Evolutionary conservation across 2,888 invertebrate genomes (phyloP), one percentile per base, ranked within the genome.

Genomic region (Lochmaea crataegi): DNA sequence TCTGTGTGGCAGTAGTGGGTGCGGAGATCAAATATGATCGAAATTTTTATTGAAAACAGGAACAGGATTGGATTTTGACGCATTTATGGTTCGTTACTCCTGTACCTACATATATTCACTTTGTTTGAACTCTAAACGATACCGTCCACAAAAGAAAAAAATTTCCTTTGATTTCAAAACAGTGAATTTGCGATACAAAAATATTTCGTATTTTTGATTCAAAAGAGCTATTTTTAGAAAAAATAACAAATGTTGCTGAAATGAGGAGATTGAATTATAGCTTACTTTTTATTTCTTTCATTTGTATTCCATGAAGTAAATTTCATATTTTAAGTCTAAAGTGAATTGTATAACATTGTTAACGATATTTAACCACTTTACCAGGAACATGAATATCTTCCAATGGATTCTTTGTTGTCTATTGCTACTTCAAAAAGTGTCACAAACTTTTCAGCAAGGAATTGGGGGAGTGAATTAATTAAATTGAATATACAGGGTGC

Each of bases 11-110:
- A 22, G 64, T 63, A n/a, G 70, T 65, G 64, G 70, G 70, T 65
- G 70, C 51, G 70, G 70, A 70, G 70, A 70, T 70, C 64, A 70
- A 70, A 70, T 65, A 57, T 57, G 57, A 64, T 70, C 42, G 64
- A 70, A 70, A 70, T 65, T 70, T 70, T 63, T 70, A 70, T 57
- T 57, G 42, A 70, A 70, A 70, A 70, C 70, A 64, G 69, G 69
- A 69, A 48, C 58, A 57, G 70, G 56, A 64, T 22, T 60, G 63
- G 53, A 56, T 64, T 64, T 64, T 61, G 69, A 63, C 53, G 69
- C 69, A 68, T 68, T 68, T 61, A 68, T 60, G 38, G 48, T 26
- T 45, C 42, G 56, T 48, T 53, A 42, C 53, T 32, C 18, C 53
- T 18, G 63, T 56, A 63, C 56, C 69, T 64, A 56, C 58, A 69